Base-by-base conservation (phyloP, 1,140 invertebrate species). In the Scaptomyza pallida region DNA sequence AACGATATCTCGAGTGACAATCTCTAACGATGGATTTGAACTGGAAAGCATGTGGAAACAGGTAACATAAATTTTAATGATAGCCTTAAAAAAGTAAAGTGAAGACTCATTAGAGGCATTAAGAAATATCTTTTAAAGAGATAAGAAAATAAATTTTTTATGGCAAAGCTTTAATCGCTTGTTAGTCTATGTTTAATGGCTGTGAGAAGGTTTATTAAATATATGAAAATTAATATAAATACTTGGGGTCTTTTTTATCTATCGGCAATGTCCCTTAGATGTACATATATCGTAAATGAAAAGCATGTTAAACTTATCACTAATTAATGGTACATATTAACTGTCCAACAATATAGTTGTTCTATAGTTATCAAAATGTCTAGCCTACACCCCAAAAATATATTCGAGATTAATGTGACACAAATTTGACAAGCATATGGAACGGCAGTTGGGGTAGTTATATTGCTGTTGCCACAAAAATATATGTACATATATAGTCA, bases 361-460 rank as follows among this genome's bases (percentile, higher is more conserved):
- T 8, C 12, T 13, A 17, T 5, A 8, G 63, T 50, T 65, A 43
- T 55, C 51, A n/a, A n/a, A n/a, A n/a, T 47, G 5, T 15, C 2
- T 62, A 17, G n/a, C 26, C 26, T 40, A 3, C 13, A 3, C 10
- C 2, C 26, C 19, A 56, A 57, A 21, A 30, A 30, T 4, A 26
- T 1, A 30, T 30, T 56, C 43, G 30, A 61, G 72, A 62, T 78
- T 78, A 78, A 78, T 78, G 72, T 78, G 75, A 78, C 75, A 75
- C 72, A 78, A 78, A 78, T 75, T 72, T 72, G 75, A 78, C 75
- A 78, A 72, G 75, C 72, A 72, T 74, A 63, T 55, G 62, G 64
- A 63, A 21, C 35, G n/a, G 33, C 13, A 48, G 9, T 19, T 8
- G 26, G 47, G 44, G 55, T 33, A 33, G 15, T 50, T 40, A 52